Conservation (phyloP, 2,797 vertebrate species). For the Squalus acanthias region DNA sequence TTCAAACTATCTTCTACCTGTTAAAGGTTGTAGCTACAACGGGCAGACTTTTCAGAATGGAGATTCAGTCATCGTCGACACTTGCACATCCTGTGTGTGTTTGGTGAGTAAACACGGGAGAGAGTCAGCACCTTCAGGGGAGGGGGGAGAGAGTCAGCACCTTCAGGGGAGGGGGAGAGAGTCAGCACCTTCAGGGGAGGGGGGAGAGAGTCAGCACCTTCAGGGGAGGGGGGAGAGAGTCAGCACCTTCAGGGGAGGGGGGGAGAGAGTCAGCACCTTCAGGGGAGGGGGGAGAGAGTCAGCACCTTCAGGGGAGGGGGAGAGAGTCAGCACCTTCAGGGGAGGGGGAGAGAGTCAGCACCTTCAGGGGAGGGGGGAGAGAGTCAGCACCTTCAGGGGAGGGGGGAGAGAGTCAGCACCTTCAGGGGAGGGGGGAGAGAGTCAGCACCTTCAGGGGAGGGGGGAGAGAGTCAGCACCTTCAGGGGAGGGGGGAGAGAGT, state of each 20-base stretch:
- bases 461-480: not conserved
- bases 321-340: not conserved
- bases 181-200: not conserved
- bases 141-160: not conserved
- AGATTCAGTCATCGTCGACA: conserved; percentile 52
- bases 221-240: not conserved
- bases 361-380: not conserved
- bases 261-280: not conserved
- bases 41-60: conserved; percentile 49
- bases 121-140: not conserved
- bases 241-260: not conserved
- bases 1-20: conserved; percentile 22
- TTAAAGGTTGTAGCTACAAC: conserved; percentile 53
- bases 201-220: not conserved
- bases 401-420: not conserved
- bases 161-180: not conserved
- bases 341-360: not conserved
- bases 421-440: not conserved
- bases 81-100: conserved; percentile 57
- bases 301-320: not conserved
- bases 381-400: not conserved
- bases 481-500: not conserved
- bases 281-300: not conserved
- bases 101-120: conserved; percentile 48
- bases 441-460: not conserved